These are phyloP conservation scores for Anthoscopus minutus DNA, from an alignment of 2,113 vertebrate species.

Conservation along the genomic window DNA sequence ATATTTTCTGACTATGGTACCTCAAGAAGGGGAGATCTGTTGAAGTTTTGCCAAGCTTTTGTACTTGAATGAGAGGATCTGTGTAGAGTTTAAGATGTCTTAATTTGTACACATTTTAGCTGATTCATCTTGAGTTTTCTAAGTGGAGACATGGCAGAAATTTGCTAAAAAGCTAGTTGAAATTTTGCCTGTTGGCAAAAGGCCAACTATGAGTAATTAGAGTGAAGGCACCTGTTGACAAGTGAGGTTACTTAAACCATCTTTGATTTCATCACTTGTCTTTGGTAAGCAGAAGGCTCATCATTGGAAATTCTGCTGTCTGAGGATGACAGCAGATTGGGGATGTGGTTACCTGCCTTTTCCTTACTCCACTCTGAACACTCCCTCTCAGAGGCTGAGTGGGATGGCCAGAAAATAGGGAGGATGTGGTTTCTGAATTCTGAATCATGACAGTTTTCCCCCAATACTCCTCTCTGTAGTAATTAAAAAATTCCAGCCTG, in stretches of 20 bases:
- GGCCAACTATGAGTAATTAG: background rate
- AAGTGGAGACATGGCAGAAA: background rate
- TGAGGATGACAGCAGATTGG: background rate
- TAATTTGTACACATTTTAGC: background rate
- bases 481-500: conserved; percentile 31
- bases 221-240: background rate
- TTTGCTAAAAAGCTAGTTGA: background rate
- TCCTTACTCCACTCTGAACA: background rate
- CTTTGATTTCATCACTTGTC: conserved; percentile 16
- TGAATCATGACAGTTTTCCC: conserved; percentile 34
- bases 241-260: background rate
- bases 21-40: background rate
- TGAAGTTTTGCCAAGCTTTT: background rate
- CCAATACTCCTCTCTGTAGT: background rate
- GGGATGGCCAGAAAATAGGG: conserved; percentile 11
- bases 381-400: conserved; percentile 21
- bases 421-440: conserved; percentile 54
- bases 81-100: background rate
- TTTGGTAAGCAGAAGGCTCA: conserved; percentile 15
- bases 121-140: background rate
- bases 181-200: background rate
- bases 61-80: background rate
- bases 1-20: background rate
- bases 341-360: conserved; percentile 35
- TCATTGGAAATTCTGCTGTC: conserved; percentile 29